A percentile compares a stretch with the other conserved stretches of the same genome.
Evolutionary conservation across 2,888 invertebrate genomes (phyloP).

Genomic region (Smittia sp.): DNA sequence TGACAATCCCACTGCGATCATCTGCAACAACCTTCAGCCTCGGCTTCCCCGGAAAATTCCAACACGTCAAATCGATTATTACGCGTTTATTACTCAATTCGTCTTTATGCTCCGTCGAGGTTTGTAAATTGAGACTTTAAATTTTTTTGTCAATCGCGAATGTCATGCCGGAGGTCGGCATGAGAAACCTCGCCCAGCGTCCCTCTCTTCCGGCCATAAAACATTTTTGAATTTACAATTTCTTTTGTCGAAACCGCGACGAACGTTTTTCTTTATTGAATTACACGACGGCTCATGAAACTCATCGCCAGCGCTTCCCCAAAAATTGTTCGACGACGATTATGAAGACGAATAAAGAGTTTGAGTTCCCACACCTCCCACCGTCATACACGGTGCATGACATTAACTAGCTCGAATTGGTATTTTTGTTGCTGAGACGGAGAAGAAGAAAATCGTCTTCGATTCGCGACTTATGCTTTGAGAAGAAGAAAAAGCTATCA

Average conservation of each 20-base stretch:
- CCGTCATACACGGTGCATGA: conserved; percentile 10
- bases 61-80: no score
- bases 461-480: not conserved
- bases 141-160: conserved; percentile 12
- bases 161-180: conserved; percentile 1
- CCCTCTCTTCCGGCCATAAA: conserved; percentile 18
- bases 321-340: not conserved
- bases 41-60: not conserved
- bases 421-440: not conserved
- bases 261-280: not conserved
- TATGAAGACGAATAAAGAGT: not conserved
- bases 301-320: not conserved
- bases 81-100: not conserved
- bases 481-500: conserved; percentile 6
- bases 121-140: not conserved
- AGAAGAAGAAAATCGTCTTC: not conserved
- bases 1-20: not conserved
- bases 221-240: not conserved
- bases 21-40: not conserved
- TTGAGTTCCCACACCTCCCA: conserved; percentile 34
- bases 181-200: conserved; percentile 4
- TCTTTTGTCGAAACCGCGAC: not conserved
- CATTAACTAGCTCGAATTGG: conserved; percentile 16
- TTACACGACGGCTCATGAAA: not conserved
- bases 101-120: not conserved